Evolutionary conservation across 2,888 invertebrate genomes (phyloP).

Genomic region (Koerneria pararmatus): DNA sequence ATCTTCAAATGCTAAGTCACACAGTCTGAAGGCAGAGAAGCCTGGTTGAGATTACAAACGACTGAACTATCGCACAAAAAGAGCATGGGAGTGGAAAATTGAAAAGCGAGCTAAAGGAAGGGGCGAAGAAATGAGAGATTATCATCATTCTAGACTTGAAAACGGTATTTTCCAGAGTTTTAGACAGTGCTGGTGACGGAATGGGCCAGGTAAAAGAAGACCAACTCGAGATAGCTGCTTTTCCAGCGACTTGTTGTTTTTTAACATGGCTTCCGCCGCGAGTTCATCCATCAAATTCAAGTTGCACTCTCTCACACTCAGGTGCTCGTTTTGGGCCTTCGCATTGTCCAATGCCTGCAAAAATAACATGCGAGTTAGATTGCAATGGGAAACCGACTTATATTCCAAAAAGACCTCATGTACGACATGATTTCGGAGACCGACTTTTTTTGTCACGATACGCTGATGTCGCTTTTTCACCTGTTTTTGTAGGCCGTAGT

Average conservation of each 20-base stretch:
- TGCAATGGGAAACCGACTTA: not conserved
- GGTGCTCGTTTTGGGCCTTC: constrained; percentile 51
- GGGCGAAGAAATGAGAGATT: constrained; percentile 22
- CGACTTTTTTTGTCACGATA: no score
- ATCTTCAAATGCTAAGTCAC: no score
- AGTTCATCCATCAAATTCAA: constrained; percentile 52
- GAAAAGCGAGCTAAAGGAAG: not conserved
- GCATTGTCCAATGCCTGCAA: constrained; percentile 41
- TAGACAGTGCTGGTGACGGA: no score
- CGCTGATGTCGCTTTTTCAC: no score
- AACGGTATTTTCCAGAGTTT: constrained; percentile 28
- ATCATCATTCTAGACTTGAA: constrained; percentile 28
- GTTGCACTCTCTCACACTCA: constrained; percentile 47
- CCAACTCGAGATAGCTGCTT: constrained; percentile 29
- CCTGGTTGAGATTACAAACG: no score
- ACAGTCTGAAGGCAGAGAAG: no score
- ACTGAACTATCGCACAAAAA: no score
- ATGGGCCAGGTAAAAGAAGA: not conserved
- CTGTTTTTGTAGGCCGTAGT: no score
- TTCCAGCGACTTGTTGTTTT: constrained; percentile 41
- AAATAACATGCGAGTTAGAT: not conserved
- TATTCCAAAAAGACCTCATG: no score
- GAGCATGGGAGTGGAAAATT: no score
- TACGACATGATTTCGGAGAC: no score
- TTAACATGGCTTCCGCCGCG: constrained; percentile 41